Evolutionary conservation across 2,113 vertebrate genomes (phyloP), one percentile per base, ranked within the genome.

Genomic region (Myrmophylax atrothorax): DNA sequence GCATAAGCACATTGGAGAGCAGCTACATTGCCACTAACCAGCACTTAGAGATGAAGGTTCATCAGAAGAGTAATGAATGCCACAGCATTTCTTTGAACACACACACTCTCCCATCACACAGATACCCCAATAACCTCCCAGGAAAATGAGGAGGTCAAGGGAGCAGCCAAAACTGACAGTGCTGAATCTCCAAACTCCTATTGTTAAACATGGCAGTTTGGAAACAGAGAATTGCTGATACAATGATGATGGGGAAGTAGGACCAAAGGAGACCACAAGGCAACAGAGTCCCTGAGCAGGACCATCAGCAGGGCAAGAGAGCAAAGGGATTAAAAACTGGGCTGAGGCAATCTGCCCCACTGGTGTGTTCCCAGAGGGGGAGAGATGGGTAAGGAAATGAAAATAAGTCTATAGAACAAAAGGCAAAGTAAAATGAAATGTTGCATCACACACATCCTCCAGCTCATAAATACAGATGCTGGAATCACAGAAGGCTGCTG

Each of bases 401-500:
- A 95, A 97, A 63, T 46, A 83, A 97, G 75, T 78, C 82, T 56
- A 82, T 89, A 89, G 95, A 97, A 87, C 92, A 97, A 97, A 96
- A 76, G 85, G 84, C 95, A 92, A 97, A 96, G 38, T 33, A 58
- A 86, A 97, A 86, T 81, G 40, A 77, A 97, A 94, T 96, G 89
- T 75, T 96, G 80, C 68, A 88, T 73, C 92, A 78, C 63, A 94
- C 66, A 52, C 66, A 66, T 96, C 87, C 90, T 89, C 77, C 18
- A 86, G 88, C 96, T 97, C 96, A 87, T 96, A 97, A 93, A 97
- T 95, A 93, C 81, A 91, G 93, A 87, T 87, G 81, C 74, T 93
- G 92, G 76, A 97, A 95, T 93, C 90, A 90, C 91, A 97, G 91
- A 96, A 96, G 63, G 91, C 64, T 96, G 89, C 97, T 95, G 97